Evolutionary conservation across 1,140 invertebrate species (phyloP).

Genomic region (Tyrophagus putrescentiae): DNA sequence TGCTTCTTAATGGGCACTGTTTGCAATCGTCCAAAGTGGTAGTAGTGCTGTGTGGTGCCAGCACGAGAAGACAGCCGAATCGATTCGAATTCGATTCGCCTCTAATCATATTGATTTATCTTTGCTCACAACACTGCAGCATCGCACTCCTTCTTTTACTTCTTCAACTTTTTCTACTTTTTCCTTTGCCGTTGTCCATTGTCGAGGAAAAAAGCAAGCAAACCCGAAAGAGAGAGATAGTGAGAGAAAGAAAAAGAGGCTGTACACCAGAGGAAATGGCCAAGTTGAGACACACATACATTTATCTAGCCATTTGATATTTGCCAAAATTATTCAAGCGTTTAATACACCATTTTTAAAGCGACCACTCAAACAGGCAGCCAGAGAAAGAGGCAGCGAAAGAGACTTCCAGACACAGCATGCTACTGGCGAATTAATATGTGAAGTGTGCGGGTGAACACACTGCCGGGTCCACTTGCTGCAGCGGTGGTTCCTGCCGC

Average conservation of each 20-base stretch:
- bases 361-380: not conserved
- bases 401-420: no score
- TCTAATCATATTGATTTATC: constrained; percentile 13
- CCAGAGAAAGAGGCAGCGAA: no score
- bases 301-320: not conserved
- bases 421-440: not conserved
- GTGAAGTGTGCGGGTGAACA: not conserved
- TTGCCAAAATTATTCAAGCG: constrained; percentile 13
- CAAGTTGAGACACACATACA: not conserved
- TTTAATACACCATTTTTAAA: constrained; percentile 1
- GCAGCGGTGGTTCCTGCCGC: no score
- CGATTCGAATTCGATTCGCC: constrained; percentile 14
- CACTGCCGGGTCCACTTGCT: no score
- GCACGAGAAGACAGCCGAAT: no score
- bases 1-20: constrained; percentile 5
- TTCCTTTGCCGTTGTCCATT: not conserved
- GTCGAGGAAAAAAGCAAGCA: no score
- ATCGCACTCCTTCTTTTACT: no score
- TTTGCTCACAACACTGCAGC: no score
- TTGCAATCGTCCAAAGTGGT: not conserved
- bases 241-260: no score
- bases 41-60: not conserved
- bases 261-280: constrained; percentile 3
- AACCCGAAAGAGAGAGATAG: no score
- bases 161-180: no score